phyloP scores from a whole-genome alignment of 2,888 invertebrate genomes.

The Amphipoea lucens region DNA sequence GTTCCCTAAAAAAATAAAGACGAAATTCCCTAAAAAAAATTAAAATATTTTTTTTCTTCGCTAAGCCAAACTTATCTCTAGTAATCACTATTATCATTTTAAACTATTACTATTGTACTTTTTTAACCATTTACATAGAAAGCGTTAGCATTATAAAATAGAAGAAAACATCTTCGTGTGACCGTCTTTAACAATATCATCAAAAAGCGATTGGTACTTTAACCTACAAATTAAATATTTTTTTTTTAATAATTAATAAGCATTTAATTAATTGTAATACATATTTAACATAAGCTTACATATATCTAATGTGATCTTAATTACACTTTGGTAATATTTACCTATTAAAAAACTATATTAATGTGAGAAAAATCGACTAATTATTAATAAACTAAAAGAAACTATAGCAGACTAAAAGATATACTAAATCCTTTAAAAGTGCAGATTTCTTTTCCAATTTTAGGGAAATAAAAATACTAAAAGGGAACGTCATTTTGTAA shows the following conservation, averaged over 20 bases:
- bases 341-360: constrained; percentile 84
- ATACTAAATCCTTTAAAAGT: constrained; percentile 39
- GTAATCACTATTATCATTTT: constrained; percentile 41
- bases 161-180: constrained; percentile 48
- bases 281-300: constrained; percentile 69
- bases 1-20: neutral
- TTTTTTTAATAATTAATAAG: constrained; percentile 63
- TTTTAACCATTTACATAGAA: constrained; percentile 60
- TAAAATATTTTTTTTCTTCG: neutral
- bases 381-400: constrained; percentile 52
- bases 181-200: constrained; percentile 57
- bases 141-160: constrained; percentile 57
- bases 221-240: constrained; percentile 65
- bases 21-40: neutral
- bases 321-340: constrained; percentile 90
- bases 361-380: constrained; percentile 74
- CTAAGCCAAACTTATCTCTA: constrained; percentile 41
- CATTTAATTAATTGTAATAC: constrained; percentile 67
- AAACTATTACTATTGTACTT: constrained; percentile 64
- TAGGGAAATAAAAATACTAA: constrained; percentile 33
- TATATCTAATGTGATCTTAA: constrained; percentile 85
- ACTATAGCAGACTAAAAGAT: constrained; percentile 51
- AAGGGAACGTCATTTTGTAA: constrained; percentile 38
- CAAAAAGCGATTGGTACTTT: constrained; percentile 65
- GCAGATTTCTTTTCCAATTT: constrained; percentile 44